Conservation (phyloP, 2,888 invertebrate genomes). For the Nomada fabriciana region DNA sequence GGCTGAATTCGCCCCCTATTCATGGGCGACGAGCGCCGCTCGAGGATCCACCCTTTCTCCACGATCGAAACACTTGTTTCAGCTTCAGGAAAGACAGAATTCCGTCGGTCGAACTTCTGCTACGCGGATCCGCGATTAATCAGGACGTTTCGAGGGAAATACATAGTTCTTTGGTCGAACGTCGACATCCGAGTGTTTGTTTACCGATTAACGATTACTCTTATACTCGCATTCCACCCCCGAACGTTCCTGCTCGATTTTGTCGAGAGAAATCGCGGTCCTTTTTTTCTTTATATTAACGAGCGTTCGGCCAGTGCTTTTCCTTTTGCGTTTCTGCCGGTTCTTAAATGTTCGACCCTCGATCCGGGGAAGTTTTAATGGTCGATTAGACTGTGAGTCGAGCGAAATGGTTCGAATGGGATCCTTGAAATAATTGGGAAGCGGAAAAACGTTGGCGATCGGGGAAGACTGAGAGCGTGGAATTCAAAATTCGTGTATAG, state of each 20-base stretch:
- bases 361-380: conserved; percentile 12
- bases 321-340: not conserved
- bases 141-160: conserved; percentile 26
- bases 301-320: not conserved
- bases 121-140: conserved; percentile 48
- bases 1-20: conserved; percentile 52
- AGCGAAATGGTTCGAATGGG: conserved; percentile 2
- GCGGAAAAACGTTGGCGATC: too few relatives aligned
- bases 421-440: conserved; percentile 7
- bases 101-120: conserved; percentile 32
- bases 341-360: conserved; percentile 8
- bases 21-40: conserved; percentile 33
- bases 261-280: not conserved
- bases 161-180: conserved; percentile 3
- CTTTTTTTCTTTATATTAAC: not conserved
- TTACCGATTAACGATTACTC: not conserved
- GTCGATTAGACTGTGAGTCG: not conserved
- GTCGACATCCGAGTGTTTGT: not conserved
- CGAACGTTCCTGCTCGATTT: conserved; percentile 2
- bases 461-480: not conserved
- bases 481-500: not conserved
- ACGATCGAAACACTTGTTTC: conserved; percentile 63
- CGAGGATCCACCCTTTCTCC: conserved; percentile 19
- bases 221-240: not conserved
- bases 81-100: conserved; percentile 25